These are phyloP conservation scores for Pleuronectes platessa DNA, from an alignment of 2,113 vertebrate species.

Conservation along the genomic window DNA sequence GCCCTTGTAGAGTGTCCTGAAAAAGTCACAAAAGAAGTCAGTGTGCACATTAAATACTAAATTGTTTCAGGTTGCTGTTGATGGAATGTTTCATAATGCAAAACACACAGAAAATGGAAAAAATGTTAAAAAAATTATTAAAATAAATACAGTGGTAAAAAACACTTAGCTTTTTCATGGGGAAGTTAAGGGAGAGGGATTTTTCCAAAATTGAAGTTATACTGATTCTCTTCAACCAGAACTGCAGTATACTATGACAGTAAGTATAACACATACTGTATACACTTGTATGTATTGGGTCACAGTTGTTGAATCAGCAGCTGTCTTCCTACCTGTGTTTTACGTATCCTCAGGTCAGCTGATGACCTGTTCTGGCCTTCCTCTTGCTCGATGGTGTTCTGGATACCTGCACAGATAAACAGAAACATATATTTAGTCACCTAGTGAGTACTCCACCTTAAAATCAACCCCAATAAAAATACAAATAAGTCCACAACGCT, in stretches of 20 bases:
- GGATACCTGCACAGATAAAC: constrained; percentile 85
- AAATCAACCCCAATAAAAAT: background rate
- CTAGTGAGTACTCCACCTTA: background rate
- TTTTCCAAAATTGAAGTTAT: background rate
- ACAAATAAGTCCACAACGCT: background rate
- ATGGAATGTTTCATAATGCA: too few species aligned
- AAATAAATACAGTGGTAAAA: background rate
- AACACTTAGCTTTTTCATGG: background rate
- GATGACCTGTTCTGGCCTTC: constrained; percentile 93
- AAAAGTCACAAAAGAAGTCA: background rate
- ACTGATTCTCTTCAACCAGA: background rate
- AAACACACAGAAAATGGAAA: too few species aligned
- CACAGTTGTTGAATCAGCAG: background rate
- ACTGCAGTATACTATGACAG: background rate
- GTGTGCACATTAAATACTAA: background rate
- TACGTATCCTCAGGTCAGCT: constrained; percentile 95
- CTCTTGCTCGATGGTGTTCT: constrained; percentile 95
- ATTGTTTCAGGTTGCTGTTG: too few species aligned
- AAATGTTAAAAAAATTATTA: too few species aligned
- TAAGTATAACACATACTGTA: background rate
- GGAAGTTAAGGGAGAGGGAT: background rate
- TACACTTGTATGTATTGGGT: background rate
- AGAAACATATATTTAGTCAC: constrained; percentile 1
- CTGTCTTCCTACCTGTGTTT: constrained; percentile 89
- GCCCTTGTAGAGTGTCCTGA: background rate